phyloP scores from a whole-genome alignment of 2,888 invertebrate genomes.

The Heliconius aoede region DNA sequence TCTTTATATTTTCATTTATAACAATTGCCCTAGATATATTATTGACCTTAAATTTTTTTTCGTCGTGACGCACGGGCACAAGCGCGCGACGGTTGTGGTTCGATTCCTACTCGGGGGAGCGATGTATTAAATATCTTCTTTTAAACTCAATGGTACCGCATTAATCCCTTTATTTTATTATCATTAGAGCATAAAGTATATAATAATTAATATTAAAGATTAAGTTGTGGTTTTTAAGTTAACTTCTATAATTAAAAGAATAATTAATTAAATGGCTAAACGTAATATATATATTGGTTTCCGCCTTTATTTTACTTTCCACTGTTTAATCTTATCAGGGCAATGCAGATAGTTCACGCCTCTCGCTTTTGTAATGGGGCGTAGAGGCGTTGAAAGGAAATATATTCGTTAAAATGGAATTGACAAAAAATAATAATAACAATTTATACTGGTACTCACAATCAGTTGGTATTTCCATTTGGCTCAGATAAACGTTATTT shows the following conservation, averaged over 20 bases:
- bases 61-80: too few relatives aligned
- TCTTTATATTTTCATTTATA: too few relatives aligned
- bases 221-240: not conserved
- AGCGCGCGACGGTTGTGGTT: too few relatives aligned
- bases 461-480: slow-evolving; percentile 26
- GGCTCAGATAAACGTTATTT: slow-evolving; percentile 20
- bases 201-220: not conserved
- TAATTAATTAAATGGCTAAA: not conserved
- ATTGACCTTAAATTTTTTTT: too few relatives aligned
- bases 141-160: too few relatives aligned
- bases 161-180: too few relatives aligned
- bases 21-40: too few relatives aligned
- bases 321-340: not conserved
- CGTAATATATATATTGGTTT: not conserved
- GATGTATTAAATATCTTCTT: too few relatives aligned
- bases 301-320: not conserved
- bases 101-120: too few relatives aligned
- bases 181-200: not conserved
- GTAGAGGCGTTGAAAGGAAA: not conserved
- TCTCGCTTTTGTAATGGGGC: not conserved
- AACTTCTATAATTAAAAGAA: not conserved
- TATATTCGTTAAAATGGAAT: not conserved
- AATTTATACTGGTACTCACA: slow-evolving; percentile 2
- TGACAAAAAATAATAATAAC: not conserved
- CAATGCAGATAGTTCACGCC: not conserved